Evolutionary conservation across 53 echinoderm and acorn worm genomes (phyloP).

Genomic region (Astropecten irregularis): DNA sequence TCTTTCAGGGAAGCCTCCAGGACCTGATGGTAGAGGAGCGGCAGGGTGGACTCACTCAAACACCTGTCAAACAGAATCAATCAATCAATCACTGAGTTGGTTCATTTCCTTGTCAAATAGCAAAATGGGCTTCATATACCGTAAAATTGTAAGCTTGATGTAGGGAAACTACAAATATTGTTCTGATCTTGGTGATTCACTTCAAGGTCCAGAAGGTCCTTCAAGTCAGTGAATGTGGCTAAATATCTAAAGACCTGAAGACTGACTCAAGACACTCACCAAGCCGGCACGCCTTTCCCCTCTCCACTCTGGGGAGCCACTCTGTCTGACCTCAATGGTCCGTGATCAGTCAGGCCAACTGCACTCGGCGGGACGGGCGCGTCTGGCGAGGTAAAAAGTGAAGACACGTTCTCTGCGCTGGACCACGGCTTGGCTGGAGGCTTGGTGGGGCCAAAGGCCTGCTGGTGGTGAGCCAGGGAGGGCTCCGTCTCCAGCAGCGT

Average conservation of each 20-base stretch:
- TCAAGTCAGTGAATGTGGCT: too few species aligned
- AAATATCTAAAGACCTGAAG: too few species aligned
- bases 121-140: too few species aligned
- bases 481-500: constrained; percentile 7
- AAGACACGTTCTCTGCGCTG: constrained; percentile 61
- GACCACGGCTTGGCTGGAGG: constrained; percentile 51
- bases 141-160: too few species aligned
- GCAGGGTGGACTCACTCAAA: constrained; percentile 69
- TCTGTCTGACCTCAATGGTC: constrained; percentile 3
- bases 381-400: constrained; percentile 55
- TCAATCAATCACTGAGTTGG: too few species aligned
- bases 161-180: too few species aligned
- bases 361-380: constrained; percentile 8
- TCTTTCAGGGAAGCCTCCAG: constrained; percentile 76
- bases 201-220: too few species aligned
- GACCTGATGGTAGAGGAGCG: constrained; percentile 84
- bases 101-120: too few species aligned
- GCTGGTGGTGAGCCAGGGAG: neutral
- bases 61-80: constrained; percentile 61
- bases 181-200: too few species aligned
- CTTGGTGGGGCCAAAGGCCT: neutral
- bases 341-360: constrained; percentile 23
- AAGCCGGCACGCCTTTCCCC: constrained; percentile 45
- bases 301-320: neutral
- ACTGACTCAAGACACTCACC: too few species aligned